These are phyloP conservation scores for Danio tinwini DNA, from an alignment of 2,797 vertebrate genomes.

Conservation along the genomic window DNA sequence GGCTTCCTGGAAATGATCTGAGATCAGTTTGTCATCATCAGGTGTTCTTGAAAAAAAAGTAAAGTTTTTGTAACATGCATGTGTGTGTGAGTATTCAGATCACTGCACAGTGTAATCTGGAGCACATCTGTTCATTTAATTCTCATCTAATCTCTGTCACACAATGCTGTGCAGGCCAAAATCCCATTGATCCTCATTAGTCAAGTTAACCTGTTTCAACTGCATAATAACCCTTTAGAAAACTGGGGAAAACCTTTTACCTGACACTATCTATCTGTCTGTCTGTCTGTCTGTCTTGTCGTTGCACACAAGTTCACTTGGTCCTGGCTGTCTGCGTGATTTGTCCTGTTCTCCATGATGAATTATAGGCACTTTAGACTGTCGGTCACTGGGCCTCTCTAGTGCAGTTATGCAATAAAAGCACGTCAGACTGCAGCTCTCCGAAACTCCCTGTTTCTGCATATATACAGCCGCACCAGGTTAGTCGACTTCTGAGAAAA, in stretches of 20 bases:
- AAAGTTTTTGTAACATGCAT: slow-evolving; percentile 15
- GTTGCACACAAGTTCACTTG: not conserved
- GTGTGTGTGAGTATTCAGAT: not conserved
- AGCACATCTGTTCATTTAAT: slow-evolving; percentile 34
- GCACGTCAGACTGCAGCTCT: slow-evolving; percentile 35
- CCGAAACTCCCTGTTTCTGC: not conserved
- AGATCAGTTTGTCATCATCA: not conserved
- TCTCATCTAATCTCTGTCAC: slow-evolving; percentile 21
- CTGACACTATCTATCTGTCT: not conserved
- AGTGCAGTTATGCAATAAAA: slow-evolving; percentile 46
- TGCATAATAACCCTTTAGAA: not conserved
- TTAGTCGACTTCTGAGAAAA: not conserved
- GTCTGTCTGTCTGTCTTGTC: not conserved
- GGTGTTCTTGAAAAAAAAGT: slow-evolving; percentile 21
- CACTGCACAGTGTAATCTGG: not conserved
- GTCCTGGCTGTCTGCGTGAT: not conserved
- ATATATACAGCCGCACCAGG: slow-evolving; percentile 21
- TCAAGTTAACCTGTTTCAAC: not conserved
- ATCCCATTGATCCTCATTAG: slow-evolving; percentile 34
- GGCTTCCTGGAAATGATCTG: not conserved
- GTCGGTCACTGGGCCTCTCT: not conserved
- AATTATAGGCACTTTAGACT: slow-evolving; percentile 37
- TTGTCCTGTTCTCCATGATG: not conserved
- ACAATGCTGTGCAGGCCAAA: not conserved
- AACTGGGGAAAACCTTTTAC: not conserved